Evolutionary conservation across 2,888 invertebrate genomes (phyloP).

Genomic region (Euzetes globulus): DNA sequence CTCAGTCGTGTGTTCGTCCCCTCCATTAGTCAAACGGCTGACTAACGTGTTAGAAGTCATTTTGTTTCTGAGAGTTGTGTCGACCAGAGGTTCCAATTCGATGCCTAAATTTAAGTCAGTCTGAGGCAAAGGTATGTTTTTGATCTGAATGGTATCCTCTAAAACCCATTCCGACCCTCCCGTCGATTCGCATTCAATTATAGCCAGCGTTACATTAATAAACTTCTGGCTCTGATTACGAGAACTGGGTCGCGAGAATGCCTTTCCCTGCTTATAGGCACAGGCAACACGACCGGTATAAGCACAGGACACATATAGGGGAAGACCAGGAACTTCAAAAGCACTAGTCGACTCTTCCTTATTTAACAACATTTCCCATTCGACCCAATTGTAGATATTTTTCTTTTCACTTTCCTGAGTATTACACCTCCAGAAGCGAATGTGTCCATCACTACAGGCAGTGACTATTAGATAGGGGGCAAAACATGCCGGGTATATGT

Average conservation of each 20-base stretch:
- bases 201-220: conserved; percentile 84
- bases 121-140: conserved; percentile 68
- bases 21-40: conserved; percentile 35
- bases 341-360: conserved; percentile 57
- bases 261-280: conserved; percentile 88
- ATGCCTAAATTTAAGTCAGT: conserved; percentile 35
- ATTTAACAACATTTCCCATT: conserved; percentile 75
- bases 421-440: conserved; percentile 77
- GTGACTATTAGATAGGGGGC: conserved; percentile 94
- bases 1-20: conserved; percentile 38
- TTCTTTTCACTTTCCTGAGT: conserved; percentile 54
- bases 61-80: conserved; percentile 41
- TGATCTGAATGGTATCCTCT: conserved; percentile 88
- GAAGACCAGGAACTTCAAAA: conserved; percentile 71
- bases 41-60: conserved; percentile 40
- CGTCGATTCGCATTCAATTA: conserved; percentile 98
- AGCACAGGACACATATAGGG: conserved; percentile 87
- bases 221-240: conserved; percentile 59
- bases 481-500: conserved; percentile 97
- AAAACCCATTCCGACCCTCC: conserved; percentile 81
- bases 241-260: conserved; percentile 71
- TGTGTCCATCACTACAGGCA: conserved; percentile 85
- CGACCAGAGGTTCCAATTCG: conserved; percentile 40
- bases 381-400: conserved; percentile 56
- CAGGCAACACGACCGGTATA: conserved; percentile 96